Conservation (phyloP, 1,140 invertebrate species). For the Conus betulinus region DNA sequence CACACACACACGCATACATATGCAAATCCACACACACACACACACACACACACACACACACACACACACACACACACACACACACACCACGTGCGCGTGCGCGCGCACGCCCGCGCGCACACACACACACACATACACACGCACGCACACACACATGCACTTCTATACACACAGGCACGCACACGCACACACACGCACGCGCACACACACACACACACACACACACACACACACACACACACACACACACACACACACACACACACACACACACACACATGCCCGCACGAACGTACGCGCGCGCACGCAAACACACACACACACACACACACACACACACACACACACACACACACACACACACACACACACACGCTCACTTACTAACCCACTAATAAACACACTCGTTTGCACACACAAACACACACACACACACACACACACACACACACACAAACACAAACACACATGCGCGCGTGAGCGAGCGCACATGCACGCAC, state of each 20-base stretch:
- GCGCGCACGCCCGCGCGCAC: no score
- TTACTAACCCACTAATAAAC: background rate
- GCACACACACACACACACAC: no score
- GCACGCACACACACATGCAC: conserved; percentile 6
- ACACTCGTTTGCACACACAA: background rate
- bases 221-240: no score
- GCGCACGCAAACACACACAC: background rate
- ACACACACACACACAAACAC: conserved; percentile 18
- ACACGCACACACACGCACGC: background rate
- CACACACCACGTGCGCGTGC: background rate
- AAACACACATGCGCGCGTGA: no score
- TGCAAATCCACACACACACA: background rate
- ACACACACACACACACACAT: background rate
- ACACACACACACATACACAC: background rate
- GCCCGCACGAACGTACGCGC: no score
- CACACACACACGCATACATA: background rate
- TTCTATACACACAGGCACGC: no score
- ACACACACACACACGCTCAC: conserved; percentile 16
- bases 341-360: conserved; percentile 13
- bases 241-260: no score
- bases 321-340: background rate
- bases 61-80: background rate
- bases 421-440: conserved; percentile 5
- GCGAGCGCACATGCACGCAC: background rate
- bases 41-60: background rate